Conservation (phyloP, 2,113 vertebrate species). For the Hyla sarda region DNA sequence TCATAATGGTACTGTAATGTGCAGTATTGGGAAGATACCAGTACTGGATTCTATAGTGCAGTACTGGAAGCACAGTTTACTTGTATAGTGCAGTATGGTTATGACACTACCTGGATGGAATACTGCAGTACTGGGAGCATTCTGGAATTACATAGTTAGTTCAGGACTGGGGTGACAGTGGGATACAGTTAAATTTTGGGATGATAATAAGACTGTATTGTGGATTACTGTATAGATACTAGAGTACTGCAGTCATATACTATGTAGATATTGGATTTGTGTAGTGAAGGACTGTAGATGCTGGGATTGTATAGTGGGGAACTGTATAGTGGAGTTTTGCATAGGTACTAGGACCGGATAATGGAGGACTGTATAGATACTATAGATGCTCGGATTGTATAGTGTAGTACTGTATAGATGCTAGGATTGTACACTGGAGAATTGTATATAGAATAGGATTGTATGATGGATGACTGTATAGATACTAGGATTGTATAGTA, state of each 20-base stretch:
- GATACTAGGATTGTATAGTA: neutral
- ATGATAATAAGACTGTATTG: no score
- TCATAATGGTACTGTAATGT: no score
- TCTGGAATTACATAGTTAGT: neutral
- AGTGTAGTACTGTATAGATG: neutral
- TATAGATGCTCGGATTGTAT: neutral
- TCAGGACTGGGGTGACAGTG: neutral
- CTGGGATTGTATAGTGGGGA: neutral
- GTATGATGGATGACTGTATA: neutral
- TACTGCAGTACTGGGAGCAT: neutral
- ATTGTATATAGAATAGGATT: neutral
- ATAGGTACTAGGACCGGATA: neutral
- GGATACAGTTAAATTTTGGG: neutral
- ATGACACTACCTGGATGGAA: neutral
- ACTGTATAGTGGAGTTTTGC: neutral
- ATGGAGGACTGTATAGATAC: neutral
- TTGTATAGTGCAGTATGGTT: neutral
- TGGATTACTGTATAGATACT: no score
- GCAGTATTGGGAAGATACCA: no score
- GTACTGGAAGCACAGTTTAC: no score
- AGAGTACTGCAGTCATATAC: no score
- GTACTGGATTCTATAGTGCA: no score
- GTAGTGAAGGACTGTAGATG: neutral
- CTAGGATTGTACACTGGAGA: neutral
- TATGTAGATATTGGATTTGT: no score